These are phyloP conservation scores for Cosmorhoe ocellata DNA, from an alignment of 2,888 invertebrate species.

Conservation along the genomic window DNA sequence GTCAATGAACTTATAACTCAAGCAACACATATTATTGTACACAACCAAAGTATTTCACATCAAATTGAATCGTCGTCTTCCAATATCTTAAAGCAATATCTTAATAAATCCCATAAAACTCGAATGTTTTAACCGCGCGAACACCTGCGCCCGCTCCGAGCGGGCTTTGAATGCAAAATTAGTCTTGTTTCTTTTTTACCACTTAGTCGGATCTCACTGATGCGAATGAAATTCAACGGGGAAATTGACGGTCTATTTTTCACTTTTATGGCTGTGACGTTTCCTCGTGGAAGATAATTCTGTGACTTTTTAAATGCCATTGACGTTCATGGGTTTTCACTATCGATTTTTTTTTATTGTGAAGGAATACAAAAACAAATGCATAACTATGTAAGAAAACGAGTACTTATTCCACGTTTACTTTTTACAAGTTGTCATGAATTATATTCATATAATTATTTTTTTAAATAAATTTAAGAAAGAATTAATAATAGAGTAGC, in stretches of 20 bases:
- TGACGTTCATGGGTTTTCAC: background rate
- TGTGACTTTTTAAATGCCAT: conserved; percentile 33
- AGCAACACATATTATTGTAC: background rate
- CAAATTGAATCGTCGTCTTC: conserved; percentile 55
- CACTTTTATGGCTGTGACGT: conserved; percentile 42
- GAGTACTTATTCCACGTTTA: too few relatives aligned
- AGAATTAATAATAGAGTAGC: too few relatives aligned
- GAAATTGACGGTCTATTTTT: conserved; percentile 67
- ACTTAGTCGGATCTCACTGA: conserved; percentile 69
- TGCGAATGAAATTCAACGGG: conserved; percentile 69
- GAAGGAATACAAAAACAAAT: too few relatives aligned
- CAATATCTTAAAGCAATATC: conserved; percentile 73
- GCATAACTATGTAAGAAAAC: too few relatives aligned
- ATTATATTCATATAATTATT: too few relatives aligned
- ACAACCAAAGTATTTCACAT: conserved; percentile 15
- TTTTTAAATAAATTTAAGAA: too few relatives aligned
- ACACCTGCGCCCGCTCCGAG: conserved; percentile 72
- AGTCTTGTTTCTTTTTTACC: conserved; percentile 80
- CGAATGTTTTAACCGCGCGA: conserved; percentile 75
- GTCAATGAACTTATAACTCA: too few relatives aligned
- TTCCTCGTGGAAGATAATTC: conserved; percentile 34
- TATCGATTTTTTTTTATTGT: background rate
- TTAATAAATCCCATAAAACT: conserved; percentile 81
- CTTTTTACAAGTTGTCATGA: too few relatives aligned
- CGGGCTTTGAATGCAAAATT: conserved; percentile 79